A percentile compares a stretch with the other conserved stretches of the same genome.
Evolutionary conservation across 1,140 invertebrate species (phyloP).

Genomic region (Zaprionus ghesquierei): DNA sequence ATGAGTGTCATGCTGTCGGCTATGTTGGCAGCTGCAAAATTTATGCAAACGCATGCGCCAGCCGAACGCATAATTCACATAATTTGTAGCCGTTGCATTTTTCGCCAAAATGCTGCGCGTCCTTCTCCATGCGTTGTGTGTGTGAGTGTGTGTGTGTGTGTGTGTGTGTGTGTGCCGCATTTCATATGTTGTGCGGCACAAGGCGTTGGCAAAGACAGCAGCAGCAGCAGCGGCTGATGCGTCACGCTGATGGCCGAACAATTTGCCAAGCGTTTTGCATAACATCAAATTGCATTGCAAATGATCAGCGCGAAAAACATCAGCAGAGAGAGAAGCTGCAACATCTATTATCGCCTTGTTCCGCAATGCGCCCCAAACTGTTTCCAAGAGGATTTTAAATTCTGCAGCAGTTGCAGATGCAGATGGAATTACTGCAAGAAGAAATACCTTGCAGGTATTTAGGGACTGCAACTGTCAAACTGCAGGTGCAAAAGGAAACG

Average conservation of each 20-base stretch:
- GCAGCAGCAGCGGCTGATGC: constrained; percentile 56
- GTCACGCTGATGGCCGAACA: constrained; percentile 75
- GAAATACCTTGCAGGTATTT: neutral
- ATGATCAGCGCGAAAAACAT: constrained; percentile 35
- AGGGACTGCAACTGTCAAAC: too few species aligned
- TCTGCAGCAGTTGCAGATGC: neutral
- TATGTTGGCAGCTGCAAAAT: constrained; percentile 72
- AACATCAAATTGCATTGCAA: constrained; percentile 71
- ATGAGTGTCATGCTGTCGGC: constrained; percentile 42
- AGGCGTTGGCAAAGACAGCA: constrained; percentile 26
- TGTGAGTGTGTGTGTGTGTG: too few species aligned
- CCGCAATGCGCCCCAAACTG: neutral
- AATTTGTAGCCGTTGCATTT: constrained; percentile 78
- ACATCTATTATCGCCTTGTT: neutral
- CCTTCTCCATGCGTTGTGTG: constrained; percentile 24
- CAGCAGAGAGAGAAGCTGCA: neutral
- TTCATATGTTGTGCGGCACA: constrained; percentile 28
- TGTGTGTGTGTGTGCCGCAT: too few species aligned
- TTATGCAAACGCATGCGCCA: constrained; percentile 79
- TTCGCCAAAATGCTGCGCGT: constrained; percentile 69
- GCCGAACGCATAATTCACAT: constrained; percentile 79
- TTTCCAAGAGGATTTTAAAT: neutral
- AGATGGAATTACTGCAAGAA: neutral
- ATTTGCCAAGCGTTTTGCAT: constrained; percentile 70
- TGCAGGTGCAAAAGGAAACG: too few species aligned